Evolutionary conservation across 2,797 vertebrate genomes (phyloP).

Genomic region (Phylloscopus collybita): DNA sequence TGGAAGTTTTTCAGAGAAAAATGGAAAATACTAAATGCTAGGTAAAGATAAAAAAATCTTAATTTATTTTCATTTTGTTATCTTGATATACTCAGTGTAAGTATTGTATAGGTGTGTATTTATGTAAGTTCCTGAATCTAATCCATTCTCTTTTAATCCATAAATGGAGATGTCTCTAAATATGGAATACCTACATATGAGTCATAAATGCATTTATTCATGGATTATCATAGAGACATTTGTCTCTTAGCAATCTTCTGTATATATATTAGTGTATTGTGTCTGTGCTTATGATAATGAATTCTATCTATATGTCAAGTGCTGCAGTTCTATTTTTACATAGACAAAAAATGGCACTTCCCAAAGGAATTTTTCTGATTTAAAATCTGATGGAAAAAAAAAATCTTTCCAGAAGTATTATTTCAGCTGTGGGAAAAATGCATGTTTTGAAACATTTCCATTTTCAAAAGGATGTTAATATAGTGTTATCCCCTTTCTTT

Average conservation of each 20-base stretch:
- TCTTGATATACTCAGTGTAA: background rate
- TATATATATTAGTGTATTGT: background rate
- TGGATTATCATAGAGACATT: background rate
- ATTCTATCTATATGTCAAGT: background rate
- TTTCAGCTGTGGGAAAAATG: background rate
- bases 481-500: background rate
- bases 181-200: background rate
- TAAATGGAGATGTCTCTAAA: background rate
- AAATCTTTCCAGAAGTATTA: background rate
- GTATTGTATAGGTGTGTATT: background rate
- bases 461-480: slow-evolving; percentile 21
- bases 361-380: background rate
- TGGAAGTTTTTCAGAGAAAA: slow-evolving; percentile 98
- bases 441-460: background rate
- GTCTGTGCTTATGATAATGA: background rate
- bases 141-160: background rate
- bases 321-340: background rate
- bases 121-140: background rate
- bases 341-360: background rate
- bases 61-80: background rate
- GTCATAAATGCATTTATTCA: slow-evolving; percentile 28
- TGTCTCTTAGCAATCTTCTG: background rate
- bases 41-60: slow-evolving; percentile 76
- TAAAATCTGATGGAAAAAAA: background rate
- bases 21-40: slow-evolving; percentile 93